Conservation (phyloP, 2,797 vertebrate species). For the Sylvia borin region DNA sequence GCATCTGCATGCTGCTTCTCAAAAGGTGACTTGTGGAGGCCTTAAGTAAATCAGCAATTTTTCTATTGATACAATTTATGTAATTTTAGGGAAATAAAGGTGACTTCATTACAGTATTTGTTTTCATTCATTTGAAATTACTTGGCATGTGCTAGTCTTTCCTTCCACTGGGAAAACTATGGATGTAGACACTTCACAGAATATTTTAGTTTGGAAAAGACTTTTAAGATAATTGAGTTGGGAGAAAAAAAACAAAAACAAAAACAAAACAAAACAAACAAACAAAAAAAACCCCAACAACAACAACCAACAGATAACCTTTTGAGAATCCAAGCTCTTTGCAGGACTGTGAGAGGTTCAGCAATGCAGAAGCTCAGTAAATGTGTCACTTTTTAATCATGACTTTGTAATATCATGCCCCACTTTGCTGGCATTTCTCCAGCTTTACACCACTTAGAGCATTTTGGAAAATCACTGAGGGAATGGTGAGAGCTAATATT, state of each 20-base stretch:
- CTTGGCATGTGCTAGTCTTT: not conserved
- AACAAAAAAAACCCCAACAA: too few species aligned
- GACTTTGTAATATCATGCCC: not conserved
- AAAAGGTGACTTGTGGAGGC: not conserved
- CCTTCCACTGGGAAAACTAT: not conserved
- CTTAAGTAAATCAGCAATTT: constrained; percentile 37
- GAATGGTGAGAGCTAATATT: not conserved
- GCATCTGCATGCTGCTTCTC: not conserved
- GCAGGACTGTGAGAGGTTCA: not conserved
- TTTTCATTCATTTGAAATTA: not conserved
- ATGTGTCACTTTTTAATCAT: not conserved
- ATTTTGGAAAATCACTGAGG: not conserved
- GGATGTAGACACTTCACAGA: not conserved
- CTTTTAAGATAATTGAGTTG: not conserved
- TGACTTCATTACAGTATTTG: not conserved
- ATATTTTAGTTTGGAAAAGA: not conserved
- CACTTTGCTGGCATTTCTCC: not conserved
- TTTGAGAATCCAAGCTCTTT: not conserved
- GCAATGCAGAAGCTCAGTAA: not conserved
- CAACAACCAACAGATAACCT: not conserved
- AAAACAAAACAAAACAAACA: too few species aligned
- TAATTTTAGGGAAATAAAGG: not conserved
- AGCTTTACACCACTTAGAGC: not conserved
- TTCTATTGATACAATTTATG: not conserved
- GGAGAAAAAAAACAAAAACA: not conserved